Conservation (phyloP, 2,113 vertebrate genomes). For the Nannobrachium achirus region DNA sequence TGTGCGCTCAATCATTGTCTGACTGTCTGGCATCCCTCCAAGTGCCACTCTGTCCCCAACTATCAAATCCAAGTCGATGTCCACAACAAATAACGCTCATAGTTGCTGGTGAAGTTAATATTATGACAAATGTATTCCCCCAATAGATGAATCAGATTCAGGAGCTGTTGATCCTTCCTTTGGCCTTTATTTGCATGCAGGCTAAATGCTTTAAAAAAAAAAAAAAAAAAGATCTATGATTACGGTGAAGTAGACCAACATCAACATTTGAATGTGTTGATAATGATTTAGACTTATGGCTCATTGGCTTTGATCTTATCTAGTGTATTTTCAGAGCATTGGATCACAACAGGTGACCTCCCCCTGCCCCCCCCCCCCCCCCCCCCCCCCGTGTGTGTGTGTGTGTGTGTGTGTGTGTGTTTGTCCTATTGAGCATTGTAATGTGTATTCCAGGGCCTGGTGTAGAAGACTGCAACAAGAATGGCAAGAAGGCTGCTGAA, state of each 20-base stretch:
- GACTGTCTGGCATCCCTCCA: slow-evolving; percentile 57
- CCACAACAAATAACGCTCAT: too few relatives aligned
- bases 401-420: too few relatives aligned
- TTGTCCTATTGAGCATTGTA: slow-evolving; percentile 21
- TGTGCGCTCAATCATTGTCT: slow-evolving; percentile 55
- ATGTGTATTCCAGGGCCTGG: slow-evolving; percentile 78
- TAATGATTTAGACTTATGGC: too few relatives aligned
- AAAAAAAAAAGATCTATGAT: neutral
- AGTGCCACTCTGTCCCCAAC: slow-evolving; percentile 40
- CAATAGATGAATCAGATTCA: neutral
- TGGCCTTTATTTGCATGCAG: slow-evolving; percentile 9
- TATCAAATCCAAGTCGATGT: slow-evolving; percentile 38
- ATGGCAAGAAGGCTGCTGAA: slow-evolving; percentile 85
- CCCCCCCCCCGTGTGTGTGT: too few relatives aligned
- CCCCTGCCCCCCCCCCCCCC: neutral
- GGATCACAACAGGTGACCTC: neutral
- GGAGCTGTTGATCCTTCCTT: slow-evolving; percentile 20
- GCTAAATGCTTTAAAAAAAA: too few relatives aligned
- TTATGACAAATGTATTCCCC: neutral
- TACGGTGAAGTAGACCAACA: too few relatives aligned
- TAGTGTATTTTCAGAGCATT: neutral
- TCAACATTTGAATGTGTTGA: too few relatives aligned
- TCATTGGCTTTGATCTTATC: neutral
- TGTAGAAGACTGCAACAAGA: slow-evolving; percentile 87
- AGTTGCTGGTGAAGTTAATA: neutral